These are phyloP conservation scores for Drosophila emarginata DNA, from an alignment of 2,888 invertebrate species.

Conservation along the genomic window DNA sequence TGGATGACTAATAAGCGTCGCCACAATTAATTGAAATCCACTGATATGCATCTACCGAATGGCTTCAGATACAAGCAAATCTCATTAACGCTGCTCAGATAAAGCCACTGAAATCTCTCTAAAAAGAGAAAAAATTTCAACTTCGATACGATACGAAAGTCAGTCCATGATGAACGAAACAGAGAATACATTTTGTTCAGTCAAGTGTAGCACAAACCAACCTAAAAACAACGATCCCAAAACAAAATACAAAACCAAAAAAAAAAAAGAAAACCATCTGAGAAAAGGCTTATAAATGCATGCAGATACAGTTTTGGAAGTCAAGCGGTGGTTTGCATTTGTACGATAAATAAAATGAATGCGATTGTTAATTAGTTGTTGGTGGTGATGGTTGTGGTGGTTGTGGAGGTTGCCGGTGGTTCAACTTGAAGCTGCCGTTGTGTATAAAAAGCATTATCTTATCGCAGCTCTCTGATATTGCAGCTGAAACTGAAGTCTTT, in stretches of 20 bases:
- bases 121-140: constrained; percentile 24
- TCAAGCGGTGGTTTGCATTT: constrained; percentile 77
- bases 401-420: constrained; percentile 32
- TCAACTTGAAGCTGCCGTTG: constrained; percentile 26
- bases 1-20: constrained; percentile 82
- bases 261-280: constrained; percentile 13
- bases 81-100: constrained; percentile 80
- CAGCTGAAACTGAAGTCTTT: not conserved
- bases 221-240: constrained; percentile 37
- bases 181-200: constrained; percentile 65
- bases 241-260: constrained; percentile 33
- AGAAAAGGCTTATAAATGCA: constrained; percentile 67
- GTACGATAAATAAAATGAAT: constrained; percentile 76
- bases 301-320: constrained; percentile 77
- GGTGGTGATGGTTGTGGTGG: constrained; percentile 30
- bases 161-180: constrained; percentile 15
- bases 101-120: constrained; percentile 66
- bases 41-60: constrained; percentile 81
- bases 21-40: constrained; percentile 80
- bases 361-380: constrained; percentile 78
- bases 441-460: constrained; percentile 19
- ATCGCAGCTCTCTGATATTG: not conserved
- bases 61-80: constrained; percentile 82
- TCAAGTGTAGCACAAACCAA: constrained; percentile 57
- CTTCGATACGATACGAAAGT: constrained; percentile 17